These are phyloP conservation scores for Vulpes lagopus DNA, from an alignment of 2,113 vertebrate genomes.

Conservation along the genomic window DNA sequence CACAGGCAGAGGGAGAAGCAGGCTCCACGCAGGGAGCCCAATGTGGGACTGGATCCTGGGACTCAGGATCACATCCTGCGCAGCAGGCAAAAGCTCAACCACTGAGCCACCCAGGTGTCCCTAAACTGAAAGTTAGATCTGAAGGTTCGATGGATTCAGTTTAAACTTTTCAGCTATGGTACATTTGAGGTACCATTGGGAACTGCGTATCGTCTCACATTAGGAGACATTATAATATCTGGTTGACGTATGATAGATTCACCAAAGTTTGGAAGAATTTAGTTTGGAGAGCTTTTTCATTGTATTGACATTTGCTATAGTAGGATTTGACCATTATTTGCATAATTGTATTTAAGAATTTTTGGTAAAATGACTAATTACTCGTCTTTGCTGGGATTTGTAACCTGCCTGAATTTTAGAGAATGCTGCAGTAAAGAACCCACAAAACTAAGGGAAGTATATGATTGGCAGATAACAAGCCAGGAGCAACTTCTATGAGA, in stretches of 20 bases:
- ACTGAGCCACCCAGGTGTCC: no score
- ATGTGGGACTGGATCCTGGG: no score
- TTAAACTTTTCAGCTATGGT: neutral
- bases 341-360: neutral
- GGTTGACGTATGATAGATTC: neutral
- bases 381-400: constrained; percentile 5
- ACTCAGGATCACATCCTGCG: no score
- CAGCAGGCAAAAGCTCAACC: no score
- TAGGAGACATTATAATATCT: neutral
- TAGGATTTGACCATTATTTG: constrained; percentile 29
- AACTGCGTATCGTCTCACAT: neutral
- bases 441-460: neutral
- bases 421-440: neutral
- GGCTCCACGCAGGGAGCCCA: no score
- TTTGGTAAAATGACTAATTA: neutral
- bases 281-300: neutral
- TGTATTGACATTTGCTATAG: neutral
- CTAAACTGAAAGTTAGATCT: neutral
- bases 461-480: neutral
- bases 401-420: constrained; percentile 40
- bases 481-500: constrained; percentile 19
- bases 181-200: neutral
- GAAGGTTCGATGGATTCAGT: neutral
- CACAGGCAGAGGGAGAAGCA: no score
- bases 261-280: neutral